Evolutionary conservation across 35 echinoderm and acorn worm genomes (phyloP), one percentile per base, ranked within the genome.

Genomic region (Heliocidaris erythrogramma): DNA sequence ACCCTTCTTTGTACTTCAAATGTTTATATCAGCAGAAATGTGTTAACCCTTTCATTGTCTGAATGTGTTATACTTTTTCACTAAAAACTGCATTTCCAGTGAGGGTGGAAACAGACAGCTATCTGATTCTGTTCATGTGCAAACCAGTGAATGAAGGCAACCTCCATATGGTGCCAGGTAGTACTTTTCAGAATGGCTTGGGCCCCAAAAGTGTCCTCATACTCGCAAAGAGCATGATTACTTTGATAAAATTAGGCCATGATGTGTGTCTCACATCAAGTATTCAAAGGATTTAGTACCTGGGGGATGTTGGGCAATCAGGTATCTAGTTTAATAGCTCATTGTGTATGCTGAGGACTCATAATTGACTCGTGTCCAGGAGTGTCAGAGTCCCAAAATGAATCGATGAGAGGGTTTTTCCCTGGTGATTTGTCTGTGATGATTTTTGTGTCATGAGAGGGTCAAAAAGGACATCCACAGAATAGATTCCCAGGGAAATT

Each of bases 281-380:
- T 78, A 78, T 78, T 78, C 65, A 78, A 78, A 78, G 17, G 65
- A 78, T 78, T 78, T 7, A 18, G 0, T 7, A 78, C 65, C 21
- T 24, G 27, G n/a, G 65, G 65, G 65, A 78, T 78, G 27, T 27
- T 18, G n/a, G 65, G 65, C 65, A 78, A 78, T 78, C 65, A 78
- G 65, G 65, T 78, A 78, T 78, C 65, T 78, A 78, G 65, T 78
- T 78, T 78, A 78, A 78, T 27, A n/a, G 65, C 65, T 78, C 27
- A 78, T 78, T 78, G 27, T n/a, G 27, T 78, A 24, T 78, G 65
- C 65, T 42, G 27, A 27, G 65, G 14, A 78, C 65, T 78, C 65
- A 78, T 78, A n/a, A 78, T 78, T 78, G 65, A 78, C 24, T 78
- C 7, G 65, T 78, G 17, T 78, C 65, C 65, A 78, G 3, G n/a